Evolutionary conservation across 2,113 vertebrate species (phyloP), one percentile per base, ranked within the genome.

Genomic region (Hyaena hyaena): DNA sequence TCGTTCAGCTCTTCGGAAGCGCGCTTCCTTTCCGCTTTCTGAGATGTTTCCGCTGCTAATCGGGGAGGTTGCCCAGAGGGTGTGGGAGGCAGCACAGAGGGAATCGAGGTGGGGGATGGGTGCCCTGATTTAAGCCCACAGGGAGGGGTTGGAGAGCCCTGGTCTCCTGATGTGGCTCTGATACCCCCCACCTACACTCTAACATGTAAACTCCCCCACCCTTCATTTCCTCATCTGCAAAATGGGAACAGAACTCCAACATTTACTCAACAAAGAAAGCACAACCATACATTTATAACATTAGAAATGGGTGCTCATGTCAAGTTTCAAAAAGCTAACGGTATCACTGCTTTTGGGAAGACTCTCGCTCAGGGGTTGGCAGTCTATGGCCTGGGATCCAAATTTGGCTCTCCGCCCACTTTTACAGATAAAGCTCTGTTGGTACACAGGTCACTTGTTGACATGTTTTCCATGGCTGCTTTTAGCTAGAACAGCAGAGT

Each of bases 391-490:
- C 21, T 0, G 1, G 10, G 14, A 10, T 84, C 48, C 33, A 2
- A 0, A 69, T 17, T 4, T 58, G 66, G 2, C 35, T 48, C 0
- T 1, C 24, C 15, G 2, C 61, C 23, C 45, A 12, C 61, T 61
- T 53, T 39, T 79, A 28, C 4, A 19, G 26, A 63, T 45, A 55
- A n/a, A 11, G 0, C 73, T 65, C 90, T 45, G 33, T 35, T 74
- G 35, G 43, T 26, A 66, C 43, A 23, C 7, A 26, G 45, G 10
- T 39, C 12, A 1, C 1, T 16, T 10, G 63, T 31, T 26, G 5
- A 15, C 11, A 0, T 55, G 0, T 2, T 55, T 14, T 50, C 74
- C n/a, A 0, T 14, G 16, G 5, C 17, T 43, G 45, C 45, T 28
- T 86, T 43, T 7, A 15, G 26, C 82, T 43, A 24, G 3, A 0